Conservation (phyloP, 2,113 vertebrate species). For the Bolborhynchus lineola region DNA sequence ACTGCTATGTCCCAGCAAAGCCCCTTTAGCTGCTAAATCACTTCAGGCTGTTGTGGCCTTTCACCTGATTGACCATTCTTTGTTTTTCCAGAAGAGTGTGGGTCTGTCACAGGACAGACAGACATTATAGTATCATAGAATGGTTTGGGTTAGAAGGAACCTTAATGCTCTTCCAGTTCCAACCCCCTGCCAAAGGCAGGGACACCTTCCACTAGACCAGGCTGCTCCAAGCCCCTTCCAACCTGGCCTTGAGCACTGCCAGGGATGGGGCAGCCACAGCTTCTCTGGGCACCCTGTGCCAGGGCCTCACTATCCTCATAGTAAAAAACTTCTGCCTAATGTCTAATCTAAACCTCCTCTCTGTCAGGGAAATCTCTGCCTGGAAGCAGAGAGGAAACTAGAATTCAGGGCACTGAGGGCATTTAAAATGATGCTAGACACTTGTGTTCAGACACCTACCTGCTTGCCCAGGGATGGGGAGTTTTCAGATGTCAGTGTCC, state of each 20-base stretch:
- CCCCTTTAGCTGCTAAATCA: neutral
- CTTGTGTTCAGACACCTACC: neutral
- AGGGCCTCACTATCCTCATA: neutral
- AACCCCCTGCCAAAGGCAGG: neutral
- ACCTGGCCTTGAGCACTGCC: neutral
- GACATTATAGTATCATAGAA: neutral
- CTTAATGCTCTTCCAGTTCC: neutral
- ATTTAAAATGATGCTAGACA: neutral
- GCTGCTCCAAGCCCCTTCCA: neutral
- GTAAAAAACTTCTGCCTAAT: neutral
- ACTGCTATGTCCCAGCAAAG: neutral
- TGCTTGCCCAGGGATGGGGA: neutral
- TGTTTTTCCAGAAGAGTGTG: neutral
- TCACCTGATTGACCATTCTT: neutral
- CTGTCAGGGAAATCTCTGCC: neutral
- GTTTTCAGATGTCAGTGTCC: neutral
- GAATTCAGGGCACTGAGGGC: neutral
- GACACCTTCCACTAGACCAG: neutral
- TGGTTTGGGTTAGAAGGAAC: neutral
- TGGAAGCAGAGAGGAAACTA: neutral
- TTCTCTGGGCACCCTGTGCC: neutral
- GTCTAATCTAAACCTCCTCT: neutral
- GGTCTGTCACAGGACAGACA: neutral
- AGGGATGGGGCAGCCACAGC: neutral
- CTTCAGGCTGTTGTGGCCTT: accelerated